A percentile compares a stretch with the other conserved stretches of the same genome.
Evolutionary conservation across 2,888 invertebrate species (phyloP).

Genomic region (Cerastis rubricosa): DNA sequence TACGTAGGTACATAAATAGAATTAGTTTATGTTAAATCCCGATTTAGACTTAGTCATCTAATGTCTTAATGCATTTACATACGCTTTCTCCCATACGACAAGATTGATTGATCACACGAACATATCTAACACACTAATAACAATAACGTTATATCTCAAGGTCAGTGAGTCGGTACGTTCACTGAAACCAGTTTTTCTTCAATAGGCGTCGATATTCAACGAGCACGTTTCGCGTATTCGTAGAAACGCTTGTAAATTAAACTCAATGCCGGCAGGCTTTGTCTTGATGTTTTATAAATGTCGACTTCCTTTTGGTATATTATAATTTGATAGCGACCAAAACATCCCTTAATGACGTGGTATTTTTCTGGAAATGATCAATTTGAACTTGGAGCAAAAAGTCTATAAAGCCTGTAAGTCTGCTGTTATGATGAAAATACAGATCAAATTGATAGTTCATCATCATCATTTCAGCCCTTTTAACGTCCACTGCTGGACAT

Average conservation of each 20-base stretch:
- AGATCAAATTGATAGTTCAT: not conserved
- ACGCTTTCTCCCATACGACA: conserved; percentile 39
- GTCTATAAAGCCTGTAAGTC: not conserved
- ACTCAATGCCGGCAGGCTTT: conserved; percentile 9
- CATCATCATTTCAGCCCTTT: too few relatives aligned
- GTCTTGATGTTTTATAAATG: not conserved
- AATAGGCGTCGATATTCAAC: conserved; percentile 24
- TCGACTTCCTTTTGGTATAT: too few relatives aligned
- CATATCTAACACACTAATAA: conserved; percentile 45
- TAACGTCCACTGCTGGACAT: too few relatives aligned
- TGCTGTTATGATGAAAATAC: not conserved
- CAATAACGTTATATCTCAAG: conserved; percentile 56
- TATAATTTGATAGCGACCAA: not conserved
- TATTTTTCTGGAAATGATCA: not conserved
- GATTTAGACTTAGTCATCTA: conserved; percentile 26
- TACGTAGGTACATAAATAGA: conserved; percentile 10
- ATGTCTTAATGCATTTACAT: conserved; percentile 49
- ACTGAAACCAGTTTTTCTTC: conserved; percentile 55
- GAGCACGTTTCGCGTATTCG: conserved; percentile 24
- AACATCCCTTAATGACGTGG: not conserved
- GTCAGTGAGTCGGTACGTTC: conserved; percentile 46
- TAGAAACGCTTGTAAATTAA: conserved; percentile 11
- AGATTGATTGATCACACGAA: conserved; percentile 46
- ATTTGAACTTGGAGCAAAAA: not conserved
- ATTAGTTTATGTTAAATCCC: conserved; percentile 10